A percentile compares a stretch with the other conserved stretches of the same genome.
Conservation (phyloP, 2,113 vertebrate species). For the Theropithecus gelada region DNA sequence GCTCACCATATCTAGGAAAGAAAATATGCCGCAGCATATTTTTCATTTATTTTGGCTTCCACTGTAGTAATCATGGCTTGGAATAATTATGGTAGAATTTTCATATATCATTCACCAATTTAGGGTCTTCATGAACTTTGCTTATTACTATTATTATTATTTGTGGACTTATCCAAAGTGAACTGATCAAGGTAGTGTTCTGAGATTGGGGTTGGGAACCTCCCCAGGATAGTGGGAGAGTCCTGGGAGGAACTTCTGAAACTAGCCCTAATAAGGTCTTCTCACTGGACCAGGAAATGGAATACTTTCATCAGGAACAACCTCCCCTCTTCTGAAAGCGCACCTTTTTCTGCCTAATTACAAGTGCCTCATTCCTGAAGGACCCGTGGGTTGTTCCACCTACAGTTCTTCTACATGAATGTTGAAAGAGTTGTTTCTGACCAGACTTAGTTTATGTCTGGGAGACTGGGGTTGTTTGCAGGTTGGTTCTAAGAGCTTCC, state of each 20-base stretch:
- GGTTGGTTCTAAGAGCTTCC: background rate
- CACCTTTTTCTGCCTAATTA: background rate
- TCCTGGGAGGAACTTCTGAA: background rate
- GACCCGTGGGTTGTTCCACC: background rate
- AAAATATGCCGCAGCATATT: background rate
- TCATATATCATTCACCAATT: background rate
- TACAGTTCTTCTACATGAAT: conserved; percentile 25
- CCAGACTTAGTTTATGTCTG: background rate
- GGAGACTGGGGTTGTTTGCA: background rate
- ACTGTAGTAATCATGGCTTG: background rate
- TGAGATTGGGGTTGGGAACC: background rate
- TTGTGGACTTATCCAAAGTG: background rate
- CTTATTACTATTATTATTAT: background rate
- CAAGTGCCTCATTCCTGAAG: background rate
- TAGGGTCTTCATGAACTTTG: background rate
- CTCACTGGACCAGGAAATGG: background rate
- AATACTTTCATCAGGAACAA: background rate
- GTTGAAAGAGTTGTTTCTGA: conserved; percentile 5
- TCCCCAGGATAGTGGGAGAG: background rate
- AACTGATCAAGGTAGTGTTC: background rate
- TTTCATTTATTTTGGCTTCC: conserved; percentile 6
- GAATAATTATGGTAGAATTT: conserved; percentile 20
- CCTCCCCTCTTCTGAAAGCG: background rate
- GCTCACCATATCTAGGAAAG: background rate
- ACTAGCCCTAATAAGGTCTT: background rate